Base-by-base conservation (phyloP, 2,797 vertebrate species). In the Holocentrus rufus region DNA sequence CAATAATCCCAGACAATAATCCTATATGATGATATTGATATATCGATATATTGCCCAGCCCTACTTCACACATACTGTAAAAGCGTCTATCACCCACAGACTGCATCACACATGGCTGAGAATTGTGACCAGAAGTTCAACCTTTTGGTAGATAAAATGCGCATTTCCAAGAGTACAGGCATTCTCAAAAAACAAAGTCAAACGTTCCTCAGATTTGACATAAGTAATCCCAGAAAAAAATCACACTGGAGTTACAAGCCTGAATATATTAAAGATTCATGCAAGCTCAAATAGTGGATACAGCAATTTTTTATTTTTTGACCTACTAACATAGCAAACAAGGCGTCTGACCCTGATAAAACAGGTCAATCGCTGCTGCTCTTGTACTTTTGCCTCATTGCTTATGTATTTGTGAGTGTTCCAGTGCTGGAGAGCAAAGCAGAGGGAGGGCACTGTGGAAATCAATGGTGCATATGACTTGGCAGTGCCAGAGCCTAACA, bases 211-310 rank as follows among this genome's bases (percentile, higher is more conserved):
- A 59, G 55, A 55, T n/a, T 47, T 57, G 25, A 50, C 15, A 60
- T 17, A 44, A 66, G 23, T 18, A 47, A 22, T 8, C 54, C 14
- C 9, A 39, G 36, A 39, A 39, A 39, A 34, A 34, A 34, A 8
- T 34, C 5, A 34, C 31, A 34, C 31, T 3, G 7, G 5, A 34
- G 5, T 34, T 34, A 34, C 31, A 34, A 18, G 49, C 58, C 20
- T 1, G 10, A 74, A 77, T 79, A 47, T 17, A 64, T 79, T 10
- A 67, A 53, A 76, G 3, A 14, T 18, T 54, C 60, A 50, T 59
- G 34, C 44, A 44, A 57, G 44, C 20, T 61, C 34, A 66, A 66
- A 69, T n/a, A 69, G 9, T 31, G 27, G 30, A 65, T 23, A 31
- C 5, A 68, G 52, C 68, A 34, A 17, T 56, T 2, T 14, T 50